Percentiles rank a stretch among this genome's conserved stretches.
phyloP scores from a whole-genome alignment of 1,140 invertebrate genomes.

The Chironomus tepperi region DNA sequence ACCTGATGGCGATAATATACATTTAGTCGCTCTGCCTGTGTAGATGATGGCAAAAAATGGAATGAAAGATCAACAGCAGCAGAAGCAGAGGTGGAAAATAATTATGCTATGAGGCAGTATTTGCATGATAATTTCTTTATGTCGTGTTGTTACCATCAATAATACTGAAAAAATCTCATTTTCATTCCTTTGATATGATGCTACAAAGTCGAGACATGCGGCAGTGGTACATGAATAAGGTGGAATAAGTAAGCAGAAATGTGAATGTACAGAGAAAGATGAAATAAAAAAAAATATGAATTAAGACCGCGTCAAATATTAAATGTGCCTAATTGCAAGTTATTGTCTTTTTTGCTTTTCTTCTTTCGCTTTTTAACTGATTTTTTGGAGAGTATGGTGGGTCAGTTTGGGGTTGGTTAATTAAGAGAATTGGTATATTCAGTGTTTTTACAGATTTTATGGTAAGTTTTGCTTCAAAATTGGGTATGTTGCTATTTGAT shows the following conservation, averaged over 20 bases:
- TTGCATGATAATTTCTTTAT: conserved; percentile 14
- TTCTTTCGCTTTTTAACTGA: too few species aligned
- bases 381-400: too few species aligned
- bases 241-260: background rate
- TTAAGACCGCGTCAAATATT: conserved; percentile 12
- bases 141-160: conserved; percentile 6
- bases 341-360: background rate
- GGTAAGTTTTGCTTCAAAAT: too few species aligned
- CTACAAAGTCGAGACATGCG: background rate
- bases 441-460: too few species aligned
- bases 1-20: conserved; percentile 5
- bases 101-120: conserved; percentile 3
- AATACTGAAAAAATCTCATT: background rate
- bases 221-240: background rate
- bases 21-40: background rate
- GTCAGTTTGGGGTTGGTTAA: too few species aligned
- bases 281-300: background rate
- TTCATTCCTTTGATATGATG: background rate
- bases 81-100: conserved; percentile 5
- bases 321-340: conserved; percentile 12
- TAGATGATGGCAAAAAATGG: too few species aligned
- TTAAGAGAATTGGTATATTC: too few species aligned
- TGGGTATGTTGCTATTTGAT: too few species aligned
- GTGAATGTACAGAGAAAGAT: background rate
- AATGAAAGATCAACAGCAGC: background rate